A percentile compares a stretch with the other conserved stretches of the same genome.
phyloP scores from a whole-genome alignment of 2,113 vertebrate genomes.

The Takifugu bimaculatus region DNA sequence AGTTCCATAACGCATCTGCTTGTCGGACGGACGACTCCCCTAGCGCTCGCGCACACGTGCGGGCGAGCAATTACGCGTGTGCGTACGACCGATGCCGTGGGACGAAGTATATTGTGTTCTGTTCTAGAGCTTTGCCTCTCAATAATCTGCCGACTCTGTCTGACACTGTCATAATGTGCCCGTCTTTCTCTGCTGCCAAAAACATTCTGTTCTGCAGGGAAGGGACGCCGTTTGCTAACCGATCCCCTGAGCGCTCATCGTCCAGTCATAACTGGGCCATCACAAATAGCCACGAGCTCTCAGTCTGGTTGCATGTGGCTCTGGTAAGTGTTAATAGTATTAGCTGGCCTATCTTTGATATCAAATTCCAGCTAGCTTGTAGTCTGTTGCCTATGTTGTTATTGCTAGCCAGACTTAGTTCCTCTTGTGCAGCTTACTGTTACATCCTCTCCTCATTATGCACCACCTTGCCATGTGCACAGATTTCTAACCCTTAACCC shows the following conservation, averaged over 20 bases:
- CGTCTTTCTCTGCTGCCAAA: not conserved
- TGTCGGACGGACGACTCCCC: constrained; percentile 41
- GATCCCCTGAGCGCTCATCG: constrained; percentile 2
- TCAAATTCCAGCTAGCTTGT: too few relatives aligned
- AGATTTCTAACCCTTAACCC: too few relatives aligned
- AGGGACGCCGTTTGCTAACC: constrained; percentile 13
- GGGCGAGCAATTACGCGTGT: not conserved
- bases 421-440: too few relatives aligned
- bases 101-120: constrained; percentile 37
- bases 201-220: constrained; percentile 10
- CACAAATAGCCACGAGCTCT: too few relatives aligned
- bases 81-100: constrained; percentile 1
- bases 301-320: too few relatives aligned
- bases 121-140: constrained; percentile 24
- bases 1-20: constrained; percentile 42
- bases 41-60: not conserved
- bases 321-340: too few relatives aligned
- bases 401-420: too few relatives aligned
- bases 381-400: too few relatives aligned
- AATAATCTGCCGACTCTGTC: constrained; percentile 26
- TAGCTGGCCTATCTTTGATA: too few relatives aligned
- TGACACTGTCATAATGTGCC: constrained; percentile 1
- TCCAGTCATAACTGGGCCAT: too few relatives aligned
- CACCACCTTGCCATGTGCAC: too few relatives aligned
- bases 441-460: too few relatives aligned